These are phyloP conservation scores for Siphamia tubifer DNA, from an alignment of 2,113 vertebrate genomes.

Conservation along the genomic window DNA sequence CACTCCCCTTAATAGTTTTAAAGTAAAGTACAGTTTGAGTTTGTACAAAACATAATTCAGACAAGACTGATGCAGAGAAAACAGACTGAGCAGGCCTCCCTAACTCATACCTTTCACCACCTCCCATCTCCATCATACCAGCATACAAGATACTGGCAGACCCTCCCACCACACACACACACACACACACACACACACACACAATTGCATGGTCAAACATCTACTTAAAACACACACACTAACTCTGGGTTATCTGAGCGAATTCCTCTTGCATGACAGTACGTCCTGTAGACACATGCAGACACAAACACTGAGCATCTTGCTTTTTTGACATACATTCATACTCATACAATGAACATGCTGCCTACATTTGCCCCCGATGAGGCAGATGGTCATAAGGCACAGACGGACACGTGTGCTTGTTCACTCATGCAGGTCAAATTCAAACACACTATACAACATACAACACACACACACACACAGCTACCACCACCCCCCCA, in stretches of 20 bases:
- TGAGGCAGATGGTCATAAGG: constrained; percentile 64
- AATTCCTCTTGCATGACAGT: constrained; percentile 48
- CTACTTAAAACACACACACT: constrained; percentile 9
- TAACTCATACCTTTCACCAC: constrained; percentile 67
- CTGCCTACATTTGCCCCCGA: constrained; percentile 42
- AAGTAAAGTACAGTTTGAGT: not conserved
- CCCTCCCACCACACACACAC: constrained; percentile 24
- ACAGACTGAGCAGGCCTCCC: constrained; percentile 20
- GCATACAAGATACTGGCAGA: constrained; percentile 23
- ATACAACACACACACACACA: no score
- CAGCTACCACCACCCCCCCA: constrained; percentile 10
- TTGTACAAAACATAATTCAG: constrained; percentile 10
- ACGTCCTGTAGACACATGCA: constrained; percentile 39
- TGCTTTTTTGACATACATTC: not conserved
- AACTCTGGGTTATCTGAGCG: constrained; percentile 28
- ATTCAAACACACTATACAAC: constrained; percentile 19
- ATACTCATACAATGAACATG: constrained; percentile 7
- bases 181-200: constrained; percentile 5
- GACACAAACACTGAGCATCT: not conserved
- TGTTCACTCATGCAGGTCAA: constrained; percentile 55
- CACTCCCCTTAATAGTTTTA: not conserved
- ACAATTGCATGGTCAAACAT: not conserved
- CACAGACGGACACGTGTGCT: constrained; percentile 55
- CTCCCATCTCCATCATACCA: constrained; percentile 40
- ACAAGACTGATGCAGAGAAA: not conserved